Base-by-base conservation (phyloP, 2,888 invertebrate species). In the Leptinotarsa juncta region DNA sequence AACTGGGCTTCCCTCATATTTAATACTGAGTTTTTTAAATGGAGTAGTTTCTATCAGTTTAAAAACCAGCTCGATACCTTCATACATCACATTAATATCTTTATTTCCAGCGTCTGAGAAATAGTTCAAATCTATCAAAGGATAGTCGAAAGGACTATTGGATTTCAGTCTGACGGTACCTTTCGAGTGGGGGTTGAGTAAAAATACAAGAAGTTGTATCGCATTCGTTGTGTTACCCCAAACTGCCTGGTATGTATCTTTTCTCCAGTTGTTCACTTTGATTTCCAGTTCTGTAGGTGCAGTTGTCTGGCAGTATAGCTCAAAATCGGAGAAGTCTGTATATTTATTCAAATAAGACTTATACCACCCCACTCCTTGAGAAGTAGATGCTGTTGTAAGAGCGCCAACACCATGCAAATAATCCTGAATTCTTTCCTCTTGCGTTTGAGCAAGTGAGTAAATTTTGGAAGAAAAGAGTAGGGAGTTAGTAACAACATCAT, bases 401-500 rank as follows among this genome's bases (percentile, higher is more conserved):
- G 71, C 18, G 3, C 80, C 80, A 42, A 50, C 10, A n/a, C 81
- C 81, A 51, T 73, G 62, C n/a, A 80, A 20, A 55, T 78, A 81
- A 16, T 80, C 93, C 76, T 91, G 90, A 3, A 93, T 87, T 48
- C 91, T 92, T 73, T 92, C 71, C 14, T 50, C 66, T n/a, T 74
- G 23, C 1, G 75, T 53, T 0, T 90, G 87, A 20, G 85, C 86
- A 0, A 94, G 80, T 89, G 89, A 82, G 84, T 87, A 23, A 95
- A 91, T 90, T 82, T 94, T 93, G 2, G 93, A 90, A 68, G 92
- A 88, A 83, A 95, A 95, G 0, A 91, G 92, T 72, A 94, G 88
- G 4, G 93, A 93, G 3, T 91, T 91, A 77, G 93, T 90, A 0
- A 92, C 92, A 3, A 94, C 89, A 85, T 95, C 95, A 85, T 95